Base-by-base conservation (phyloP, 2,113 vertebrate genomes). In the Synodontis membranacea region DNA sequence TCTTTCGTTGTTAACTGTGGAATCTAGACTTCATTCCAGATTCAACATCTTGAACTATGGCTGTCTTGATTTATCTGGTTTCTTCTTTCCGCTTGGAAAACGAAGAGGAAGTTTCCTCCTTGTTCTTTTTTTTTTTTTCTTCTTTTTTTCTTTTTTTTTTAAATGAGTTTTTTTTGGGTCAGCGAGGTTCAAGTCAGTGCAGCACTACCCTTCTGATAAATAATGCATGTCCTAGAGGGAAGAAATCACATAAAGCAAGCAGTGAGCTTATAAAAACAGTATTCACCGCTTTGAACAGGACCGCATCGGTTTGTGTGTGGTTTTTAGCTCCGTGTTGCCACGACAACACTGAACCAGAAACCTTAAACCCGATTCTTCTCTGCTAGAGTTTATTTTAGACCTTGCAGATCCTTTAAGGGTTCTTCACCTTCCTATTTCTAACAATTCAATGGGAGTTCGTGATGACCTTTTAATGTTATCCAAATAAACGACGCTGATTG, bases 271-370 rank as follows among this genome's bases (percentile, higher is more conserved):
- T 48, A 62, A 31, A 46, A 50, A 56, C 37, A 81, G 21, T 56
- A 54, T 76, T 70, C 68, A 34, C 75, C 25, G 31, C 34, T 60
- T n/a, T 66, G 74, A 68, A 79, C 12, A 58, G 39, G n/a, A 50
- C 42, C 37, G 74, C 2, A 15, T 79, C 66, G 10, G 62, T 66
- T 60, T 31, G 50, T 28, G 78, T 84, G 39, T 76, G 19, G 70
- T 72, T 37, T 37, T 78, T 78, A 50, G 80, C 66, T 74, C 83
- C 3, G 68, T 62, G 84, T 85, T 85, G 75, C 84, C 75, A 85
- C 44, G 84, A 85, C 84, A 85, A 85, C 84, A 68, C 74, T 21
- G 12, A 31, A 31, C 42, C 54, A 79, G 56, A 52, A 50, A 66
- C 42, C 44, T 31, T 39, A n/a, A 74, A 42, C 34, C 21, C 8